Evolutionary conservation across 2,888 invertebrate species (phyloP).

Genomic region (Megastigmus dorsalis): DNA sequence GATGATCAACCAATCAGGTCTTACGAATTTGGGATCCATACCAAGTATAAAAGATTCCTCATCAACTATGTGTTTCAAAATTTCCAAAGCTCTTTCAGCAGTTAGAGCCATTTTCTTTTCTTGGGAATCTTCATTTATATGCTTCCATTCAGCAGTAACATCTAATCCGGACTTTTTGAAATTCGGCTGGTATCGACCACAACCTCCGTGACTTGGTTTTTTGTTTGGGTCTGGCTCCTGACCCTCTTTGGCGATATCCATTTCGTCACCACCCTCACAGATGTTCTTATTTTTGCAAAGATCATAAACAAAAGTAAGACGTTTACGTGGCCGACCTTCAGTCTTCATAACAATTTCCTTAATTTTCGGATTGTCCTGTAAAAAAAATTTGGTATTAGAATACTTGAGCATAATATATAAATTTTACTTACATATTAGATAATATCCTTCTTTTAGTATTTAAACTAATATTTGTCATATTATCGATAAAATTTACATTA

Average conservation of each 20-base stretch:
- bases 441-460: too few relatives aligned
- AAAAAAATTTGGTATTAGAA: too few relatives aligned
- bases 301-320: constrained; percentile 96
- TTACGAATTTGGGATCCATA: constrained; percentile 97
- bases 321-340: constrained; percentile 95
- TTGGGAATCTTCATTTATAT: constrained; percentile 98
- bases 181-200: constrained; percentile 97
- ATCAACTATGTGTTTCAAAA: constrained; percentile 95
- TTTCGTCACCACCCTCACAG: constrained; percentile 99
- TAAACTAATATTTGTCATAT: too few relatives aligned
- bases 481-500: too few relatives aligned
- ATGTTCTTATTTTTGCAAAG: constrained; percentile 98
- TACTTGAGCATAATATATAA: too few relatives aligned
- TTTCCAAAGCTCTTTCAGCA: constrained; percentile 98
- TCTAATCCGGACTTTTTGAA: constrained; percentile 93
- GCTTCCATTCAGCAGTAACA: constrained; percentile 98
- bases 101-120: constrained; percentile 95
- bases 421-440: too few relatives aligned
- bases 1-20: constrained; percentile 99
- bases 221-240: constrained; percentile 76
- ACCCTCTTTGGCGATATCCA: constrained; percentile 91
- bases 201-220: constrained; percentile 92
- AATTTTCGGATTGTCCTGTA: constrained; percentile 91
- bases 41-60: constrained; percentile 96
- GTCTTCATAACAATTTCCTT: constrained; percentile 96